Evolutionary conservation across 2,888 invertebrate genomes (phyloP).

Genomic region (Notocelia uddmanniana): DNA sequence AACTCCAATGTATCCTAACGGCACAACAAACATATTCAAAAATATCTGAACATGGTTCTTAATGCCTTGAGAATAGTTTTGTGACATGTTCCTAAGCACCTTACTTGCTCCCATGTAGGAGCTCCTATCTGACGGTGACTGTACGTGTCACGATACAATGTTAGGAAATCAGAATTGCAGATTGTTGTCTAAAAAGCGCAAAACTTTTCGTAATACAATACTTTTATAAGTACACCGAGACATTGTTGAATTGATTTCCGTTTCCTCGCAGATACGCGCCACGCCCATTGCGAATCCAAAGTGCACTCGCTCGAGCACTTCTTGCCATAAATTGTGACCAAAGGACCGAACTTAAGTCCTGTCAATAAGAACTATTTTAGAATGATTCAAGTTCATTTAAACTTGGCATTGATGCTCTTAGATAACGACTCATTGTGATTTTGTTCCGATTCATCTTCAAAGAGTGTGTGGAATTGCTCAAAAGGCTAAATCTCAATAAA

Average conservation of each 20-base stretch:
- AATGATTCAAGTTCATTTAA: neutral
- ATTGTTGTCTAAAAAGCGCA: neutral
- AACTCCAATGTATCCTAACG: no score
- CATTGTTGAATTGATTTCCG: slow-evolving; percentile 77
- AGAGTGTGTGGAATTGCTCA: slow-evolving; percentile 9
- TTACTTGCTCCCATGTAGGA: no score
- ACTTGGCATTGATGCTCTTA: slow-evolving; percentile 15
- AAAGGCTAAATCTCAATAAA: slow-evolving; percentile 3
- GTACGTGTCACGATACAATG: neutral
- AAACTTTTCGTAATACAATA: slow-evolving; percentile 70
- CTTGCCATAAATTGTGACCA: slow-evolving; percentile 12
- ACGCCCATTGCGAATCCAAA: slow-evolving; percentile 65
- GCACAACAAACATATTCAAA: no score
- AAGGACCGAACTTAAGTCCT: neutral
- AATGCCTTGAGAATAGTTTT: no score
- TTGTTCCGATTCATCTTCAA: slow-evolving; percentile 21
- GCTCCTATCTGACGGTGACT: no score
- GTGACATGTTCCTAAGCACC: no score
- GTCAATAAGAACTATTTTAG: neutral
- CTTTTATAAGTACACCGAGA: slow-evolving; percentile 65
- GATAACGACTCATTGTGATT: slow-evolving; percentile 30
- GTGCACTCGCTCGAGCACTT: slow-evolving; percentile 53
- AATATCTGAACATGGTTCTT: no score
- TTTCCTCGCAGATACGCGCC: slow-evolving; percentile 77
- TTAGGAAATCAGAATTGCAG: neutral